Evolutionary conservation across 1,140 invertebrate species (phyloP).

Genomic region (Ceratosolen solmsi): DNA sequence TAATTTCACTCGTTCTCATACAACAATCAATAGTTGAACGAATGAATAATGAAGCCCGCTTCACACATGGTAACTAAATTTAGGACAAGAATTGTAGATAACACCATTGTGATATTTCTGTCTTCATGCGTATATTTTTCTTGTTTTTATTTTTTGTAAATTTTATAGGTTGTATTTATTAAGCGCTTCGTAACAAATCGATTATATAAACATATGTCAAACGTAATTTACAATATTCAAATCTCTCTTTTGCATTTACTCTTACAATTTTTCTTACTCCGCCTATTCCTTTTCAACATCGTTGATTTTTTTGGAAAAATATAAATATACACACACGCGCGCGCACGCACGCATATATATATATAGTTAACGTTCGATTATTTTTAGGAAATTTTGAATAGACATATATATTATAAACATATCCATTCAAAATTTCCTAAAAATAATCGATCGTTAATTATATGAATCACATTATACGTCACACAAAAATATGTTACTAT

Average conservation of each 20-base stretch:
- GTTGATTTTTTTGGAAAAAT: conserved; percentile 51
- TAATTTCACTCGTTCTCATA: conserved; percentile 52
- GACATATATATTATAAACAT: conserved; percentile 13
- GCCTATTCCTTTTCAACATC: neutral
- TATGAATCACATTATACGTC: neutral
- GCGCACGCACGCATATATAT: neutral
- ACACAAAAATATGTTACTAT: conserved; percentile 35
- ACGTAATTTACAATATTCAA: conserved; percentile 47
- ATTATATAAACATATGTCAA: conserved; percentile 37
- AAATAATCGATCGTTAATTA: conserved; percentile 17
- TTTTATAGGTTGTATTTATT: conserved; percentile 37
- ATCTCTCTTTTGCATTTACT: conserved; percentile 36
- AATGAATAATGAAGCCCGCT: conserved; percentile 67
- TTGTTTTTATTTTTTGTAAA: conserved; percentile 5
- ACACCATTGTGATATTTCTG: conserved; percentile 51
- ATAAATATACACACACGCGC: conserved; percentile 19
- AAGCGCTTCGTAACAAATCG: conserved; percentile 19
- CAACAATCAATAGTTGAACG: conserved; percentile 62
- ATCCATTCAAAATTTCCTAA: conserved; percentile 17
- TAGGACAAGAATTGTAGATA: conserved; percentile 54
- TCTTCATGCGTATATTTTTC: neutral
- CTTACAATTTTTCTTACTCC: conserved; percentile 26
- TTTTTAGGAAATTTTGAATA: too few relatives aligned
- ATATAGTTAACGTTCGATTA: too few relatives aligned
- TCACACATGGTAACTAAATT: conserved; percentile 63